phyloP scores from a whole-genome alignment of 2,888 invertebrate genomes.

The Xanthia icteritia region DNA sequence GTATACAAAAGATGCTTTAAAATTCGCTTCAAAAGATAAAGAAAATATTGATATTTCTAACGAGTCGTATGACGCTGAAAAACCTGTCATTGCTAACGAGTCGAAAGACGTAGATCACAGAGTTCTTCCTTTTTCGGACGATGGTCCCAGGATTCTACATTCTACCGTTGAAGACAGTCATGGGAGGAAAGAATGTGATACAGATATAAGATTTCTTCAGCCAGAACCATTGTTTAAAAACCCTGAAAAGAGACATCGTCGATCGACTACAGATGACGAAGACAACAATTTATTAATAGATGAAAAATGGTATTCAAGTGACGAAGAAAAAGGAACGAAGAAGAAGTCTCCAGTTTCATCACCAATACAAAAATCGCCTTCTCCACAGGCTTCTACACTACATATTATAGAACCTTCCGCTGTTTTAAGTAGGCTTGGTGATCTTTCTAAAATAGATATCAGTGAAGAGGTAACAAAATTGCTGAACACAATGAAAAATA shows the following conservation, averaged over 20 bases:
- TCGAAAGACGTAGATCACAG: slow-evolving; percentile 88
- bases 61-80: slow-evolving; percentile 81
- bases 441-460: slow-evolving; percentile 93
- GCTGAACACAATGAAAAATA: slow-evolving; percentile 91
- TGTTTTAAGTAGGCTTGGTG: slow-evolving; percentile 92
- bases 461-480: slow-evolving; percentile 93
- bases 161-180: slow-evolving; percentile 70
- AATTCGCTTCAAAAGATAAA: slow-evolving; percentile 87
- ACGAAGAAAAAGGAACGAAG: slow-evolving; percentile 91
- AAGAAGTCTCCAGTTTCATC: slow-evolving; percentile 83
- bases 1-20: slow-evolving; percentile 89
- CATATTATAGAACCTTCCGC: slow-evolving; percentile 88
- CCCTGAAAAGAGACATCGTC: slow-evolving; percentile 85
- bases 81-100: slow-evolving; percentile 75
- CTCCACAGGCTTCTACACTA: slow-evolving; percentile 83
- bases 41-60: slow-evolving; percentile 87
- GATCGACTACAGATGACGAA: slow-evolving; percentile 90
- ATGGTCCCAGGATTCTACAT: slow-evolving; percentile 73
- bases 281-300: slow-evolving; percentile 90
- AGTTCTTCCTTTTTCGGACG: slow-evolving; percentile 85
- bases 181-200: slow-evolving; percentile 81
- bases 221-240: slow-evolving; percentile 87
- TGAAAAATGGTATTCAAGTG: slow-evolving; percentile 95
- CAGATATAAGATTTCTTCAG: slow-evolving; percentile 87
- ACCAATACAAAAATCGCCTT: slow-evolving; percentile 76